phyloP scores from a whole-genome alignment of 2,113 vertebrate genomes.

The Glaucomys volans region DNA sequence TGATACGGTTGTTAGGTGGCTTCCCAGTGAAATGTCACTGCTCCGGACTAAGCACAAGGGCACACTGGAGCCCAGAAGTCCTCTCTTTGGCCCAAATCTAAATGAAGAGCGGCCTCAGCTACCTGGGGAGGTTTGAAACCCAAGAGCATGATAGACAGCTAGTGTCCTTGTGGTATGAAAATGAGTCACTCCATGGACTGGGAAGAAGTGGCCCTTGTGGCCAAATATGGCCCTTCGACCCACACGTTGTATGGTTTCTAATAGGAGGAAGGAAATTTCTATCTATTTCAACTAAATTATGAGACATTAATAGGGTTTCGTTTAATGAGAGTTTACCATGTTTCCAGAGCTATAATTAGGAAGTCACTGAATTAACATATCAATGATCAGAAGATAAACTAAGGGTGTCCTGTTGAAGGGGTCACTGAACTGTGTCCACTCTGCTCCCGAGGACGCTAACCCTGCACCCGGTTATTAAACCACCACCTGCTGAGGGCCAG shows the following conservation, averaged over 20 bases:
- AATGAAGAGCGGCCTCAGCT: not conserved
- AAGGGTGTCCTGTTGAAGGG: not conserved
- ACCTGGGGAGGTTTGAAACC: not conserved
- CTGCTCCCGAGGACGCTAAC: not conserved
- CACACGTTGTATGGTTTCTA: not conserved
- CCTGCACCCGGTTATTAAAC: not conserved
- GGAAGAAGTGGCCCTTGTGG: not conserved
- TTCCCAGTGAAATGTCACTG: not conserved
- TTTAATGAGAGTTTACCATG: constrained; percentile 42
- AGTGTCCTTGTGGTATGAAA: not conserved
- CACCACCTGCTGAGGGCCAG: not conserved
- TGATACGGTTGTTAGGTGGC: not conserved
- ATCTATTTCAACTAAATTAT: not conserved
- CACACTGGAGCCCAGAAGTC: not conserved
- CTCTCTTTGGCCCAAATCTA: not conserved
- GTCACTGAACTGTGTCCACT: not conserved
- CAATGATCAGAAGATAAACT: constrained; percentile 48
- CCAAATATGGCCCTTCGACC: not conserved
- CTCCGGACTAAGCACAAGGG: not conserved
- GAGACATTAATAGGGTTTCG: constrained; percentile 43
- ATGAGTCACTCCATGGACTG: not conserved
- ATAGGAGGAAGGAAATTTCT: not conserved
- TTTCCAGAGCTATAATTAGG: constrained; percentile 57
- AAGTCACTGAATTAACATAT: constrained; percentile 45
- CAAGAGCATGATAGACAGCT: not conserved